These are phyloP conservation scores for Polylopha cassiicola DNA, from an alignment of 2,888 invertebrate genomes.

Conservation along the genomic window DNA sequence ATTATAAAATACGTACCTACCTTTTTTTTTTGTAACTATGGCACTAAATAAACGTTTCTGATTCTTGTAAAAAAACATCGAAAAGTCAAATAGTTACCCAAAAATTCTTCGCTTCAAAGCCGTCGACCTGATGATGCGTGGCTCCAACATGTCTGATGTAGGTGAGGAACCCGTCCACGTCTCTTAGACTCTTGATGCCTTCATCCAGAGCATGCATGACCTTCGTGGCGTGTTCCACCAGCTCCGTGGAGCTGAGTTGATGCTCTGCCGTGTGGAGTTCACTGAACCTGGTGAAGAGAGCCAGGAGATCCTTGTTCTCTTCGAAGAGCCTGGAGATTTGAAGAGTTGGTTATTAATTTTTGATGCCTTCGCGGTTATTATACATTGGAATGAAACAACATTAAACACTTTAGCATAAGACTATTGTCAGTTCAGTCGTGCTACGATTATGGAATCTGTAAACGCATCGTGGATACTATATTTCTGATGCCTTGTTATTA, in stretches of 20 bases:
- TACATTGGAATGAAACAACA: no score
- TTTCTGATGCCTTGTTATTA: no score
- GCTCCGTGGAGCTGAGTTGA: conserved; percentile 85
- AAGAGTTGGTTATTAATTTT: no score
- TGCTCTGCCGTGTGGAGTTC: conserved; percentile 85
- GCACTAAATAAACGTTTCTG: no score
- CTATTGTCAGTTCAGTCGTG: no score
- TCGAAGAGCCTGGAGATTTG: conserved; percentile 91
- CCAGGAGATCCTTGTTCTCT: conserved; percentile 86
- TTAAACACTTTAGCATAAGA: no score
- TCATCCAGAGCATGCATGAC: conserved; percentile 94
- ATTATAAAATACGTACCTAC: no score
- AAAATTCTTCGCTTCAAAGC: conserved; percentile 89
- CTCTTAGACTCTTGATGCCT: conserved; percentile 88
- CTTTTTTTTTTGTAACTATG: no score
- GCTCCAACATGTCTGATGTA: conserved; percentile 88
- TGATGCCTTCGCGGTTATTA: no score
- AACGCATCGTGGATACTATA: no score
- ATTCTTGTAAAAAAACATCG: conserved; percentile 1
- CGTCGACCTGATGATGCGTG: conserved; percentile 88
- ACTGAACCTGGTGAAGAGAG: conserved; percentile 86
- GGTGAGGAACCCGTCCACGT: conserved; percentile 87
- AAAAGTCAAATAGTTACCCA: conserved; percentile 80
- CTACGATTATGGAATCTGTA: no score
- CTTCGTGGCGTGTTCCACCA: conserved; percentile 91